Percentiles rank a stretch among this genome's conserved stretches.
Conservation (phyloP, 2,113 vertebrate genomes). For the Struthio camelus region DNA sequence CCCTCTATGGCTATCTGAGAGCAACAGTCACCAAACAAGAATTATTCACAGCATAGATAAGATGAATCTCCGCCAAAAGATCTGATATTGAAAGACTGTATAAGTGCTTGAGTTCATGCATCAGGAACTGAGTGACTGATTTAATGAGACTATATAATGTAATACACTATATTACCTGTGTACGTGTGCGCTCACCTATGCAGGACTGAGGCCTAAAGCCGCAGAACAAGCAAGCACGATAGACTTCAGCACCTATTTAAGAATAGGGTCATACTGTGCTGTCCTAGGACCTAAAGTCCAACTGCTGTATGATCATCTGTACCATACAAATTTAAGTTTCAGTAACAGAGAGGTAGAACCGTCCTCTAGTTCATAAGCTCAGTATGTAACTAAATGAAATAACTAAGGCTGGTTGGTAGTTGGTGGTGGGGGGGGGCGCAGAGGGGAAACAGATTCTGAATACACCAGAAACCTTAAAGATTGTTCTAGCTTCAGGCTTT, state of each 20-base stretch:
- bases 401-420: too few relatives aligned
- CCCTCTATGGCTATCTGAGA: neutral
- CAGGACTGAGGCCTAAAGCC: neutral
- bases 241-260: neutral
- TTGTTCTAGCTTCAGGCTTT: neutral
- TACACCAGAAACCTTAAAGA: neutral
- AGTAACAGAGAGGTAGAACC: neutral
- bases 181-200: neutral
- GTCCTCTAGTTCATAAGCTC: rapidly evolving
- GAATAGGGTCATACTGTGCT: rapidly evolving
- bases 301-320: neutral
- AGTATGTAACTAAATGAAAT: neutral
- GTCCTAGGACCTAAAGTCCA: neutral
- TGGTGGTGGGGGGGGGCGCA: rapidly evolving
- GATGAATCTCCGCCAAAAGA: neutral
- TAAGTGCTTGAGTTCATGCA: neutral
- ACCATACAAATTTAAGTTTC: neutral
- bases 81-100: neutral
- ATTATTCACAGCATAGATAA: neutral
- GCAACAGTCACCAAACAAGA: neutral
- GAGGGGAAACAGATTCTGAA: neutral
- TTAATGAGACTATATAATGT: too few relatives aligned
- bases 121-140: neutral
- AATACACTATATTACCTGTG: neutral
- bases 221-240: neutral